phyloP scores from a whole-genome alignment of 2,888 invertebrate genomes.

The Idaea aversata region DNA sequence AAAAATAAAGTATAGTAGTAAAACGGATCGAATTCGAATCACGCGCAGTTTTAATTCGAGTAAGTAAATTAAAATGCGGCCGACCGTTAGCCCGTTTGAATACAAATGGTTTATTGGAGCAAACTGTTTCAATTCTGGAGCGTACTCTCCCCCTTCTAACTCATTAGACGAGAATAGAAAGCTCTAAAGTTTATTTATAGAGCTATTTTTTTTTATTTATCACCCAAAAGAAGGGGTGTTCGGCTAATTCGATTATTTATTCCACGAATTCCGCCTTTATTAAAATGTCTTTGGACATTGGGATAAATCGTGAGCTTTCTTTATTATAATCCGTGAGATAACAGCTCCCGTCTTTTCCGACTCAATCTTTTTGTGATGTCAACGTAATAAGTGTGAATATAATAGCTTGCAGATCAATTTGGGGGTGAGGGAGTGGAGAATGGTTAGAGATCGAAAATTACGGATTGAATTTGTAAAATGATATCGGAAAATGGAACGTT shows the following conservation, averaged over 20 bases:
- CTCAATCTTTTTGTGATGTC: conserved; percentile 27
- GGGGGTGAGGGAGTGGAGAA: conserved; percentile 18
- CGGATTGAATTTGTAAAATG: conserved; percentile 33
- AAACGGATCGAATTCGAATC: conserved; percentile 69
- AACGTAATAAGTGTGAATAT: conserved; percentile 32
- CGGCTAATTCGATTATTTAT: conserved; percentile 51
- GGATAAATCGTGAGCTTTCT: conserved; percentile 44
- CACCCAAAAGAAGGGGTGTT: conserved; percentile 47
- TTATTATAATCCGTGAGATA: conserved; percentile 36
- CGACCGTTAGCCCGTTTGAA: conserved; percentile 62
- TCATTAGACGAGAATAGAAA: conserved; percentile 59
- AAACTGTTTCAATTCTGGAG: conserved; percentile 62
- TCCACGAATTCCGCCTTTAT: conserved; percentile 41
- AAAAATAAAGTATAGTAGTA: conserved; percentile 69
- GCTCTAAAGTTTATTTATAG: conserved; percentile 61
- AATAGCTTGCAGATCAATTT: conserved; percentile 31
- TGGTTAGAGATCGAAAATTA: conserved; percentile 30
- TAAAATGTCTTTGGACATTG: conserved; percentile 41
- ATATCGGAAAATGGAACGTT: conserved; percentile 24
- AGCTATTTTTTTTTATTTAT: conserved; percentile 56
- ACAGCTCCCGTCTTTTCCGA: conserved; percentile 29
- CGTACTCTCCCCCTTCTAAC: conserved; percentile 48
- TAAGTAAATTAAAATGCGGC: conserved; percentile 80
- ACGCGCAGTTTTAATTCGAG: conserved; percentile 77
- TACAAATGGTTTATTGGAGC: conserved; percentile 74